These are phyloP conservation scores for Onthophagus sagittarius DNA, from an alignment of 2,888 invertebrate species.

Conservation along the genomic window DNA sequence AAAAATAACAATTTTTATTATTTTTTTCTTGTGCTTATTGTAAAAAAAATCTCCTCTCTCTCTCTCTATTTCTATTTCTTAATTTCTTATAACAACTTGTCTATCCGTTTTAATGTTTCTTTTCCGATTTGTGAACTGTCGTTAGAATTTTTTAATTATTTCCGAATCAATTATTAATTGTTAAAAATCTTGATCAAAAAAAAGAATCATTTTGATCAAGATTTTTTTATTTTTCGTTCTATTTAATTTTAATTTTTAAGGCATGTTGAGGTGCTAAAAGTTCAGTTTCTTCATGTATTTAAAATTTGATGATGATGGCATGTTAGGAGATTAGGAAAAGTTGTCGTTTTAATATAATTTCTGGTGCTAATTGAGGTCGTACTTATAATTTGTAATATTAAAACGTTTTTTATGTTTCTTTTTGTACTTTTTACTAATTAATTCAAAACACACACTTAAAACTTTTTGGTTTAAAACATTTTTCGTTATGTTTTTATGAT, in stretches of 20 bases:
- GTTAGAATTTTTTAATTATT: too few species aligned
- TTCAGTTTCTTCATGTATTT: neutral
- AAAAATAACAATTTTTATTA: neutral
- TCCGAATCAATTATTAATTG: too few species aligned
- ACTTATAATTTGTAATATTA: neutral
- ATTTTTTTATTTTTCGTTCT: too few species aligned
- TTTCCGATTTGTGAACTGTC: too few species aligned
- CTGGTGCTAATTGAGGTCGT: neutral
- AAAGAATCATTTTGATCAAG: too few species aligned
- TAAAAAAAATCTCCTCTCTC: neutral
- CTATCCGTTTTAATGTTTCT: too few species aligned
- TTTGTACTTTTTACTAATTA: neutral
- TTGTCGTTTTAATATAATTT: neutral
- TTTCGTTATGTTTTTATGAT: neutral
- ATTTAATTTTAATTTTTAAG: neutral
- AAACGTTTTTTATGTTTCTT: neutral
- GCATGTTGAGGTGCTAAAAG: neutral
- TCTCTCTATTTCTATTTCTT: neutral
- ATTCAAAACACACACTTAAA: neutral
- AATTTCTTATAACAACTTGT: neutral
- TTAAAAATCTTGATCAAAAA: too few species aligned
- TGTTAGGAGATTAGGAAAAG: neutral
- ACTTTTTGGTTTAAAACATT: neutral
- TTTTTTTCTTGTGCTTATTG: neutral
- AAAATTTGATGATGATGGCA: neutral